Conservation (phyloP, 2,797 vertebrate genomes). For the Morelia viridis region DNA sequence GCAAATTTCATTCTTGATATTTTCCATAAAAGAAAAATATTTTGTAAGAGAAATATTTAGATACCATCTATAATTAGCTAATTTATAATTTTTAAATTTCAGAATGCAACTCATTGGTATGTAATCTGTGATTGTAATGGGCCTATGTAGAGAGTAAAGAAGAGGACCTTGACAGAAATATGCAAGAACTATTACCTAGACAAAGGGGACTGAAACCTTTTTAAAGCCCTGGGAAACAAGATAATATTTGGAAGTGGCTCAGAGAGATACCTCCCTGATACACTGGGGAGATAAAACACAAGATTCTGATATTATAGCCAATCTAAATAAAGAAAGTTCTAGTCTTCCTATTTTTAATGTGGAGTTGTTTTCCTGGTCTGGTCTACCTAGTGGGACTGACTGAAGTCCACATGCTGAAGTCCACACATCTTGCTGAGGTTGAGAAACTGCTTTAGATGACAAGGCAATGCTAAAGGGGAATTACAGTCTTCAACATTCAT, state of each 20-base stretch:
- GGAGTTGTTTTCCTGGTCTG: not conserved
- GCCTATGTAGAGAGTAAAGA: not conserved
- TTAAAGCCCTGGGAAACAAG: not conserved
- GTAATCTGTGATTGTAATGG: not conserved
- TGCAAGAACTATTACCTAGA: not conserved
- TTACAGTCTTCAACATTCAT: slow-evolving; percentile 12
- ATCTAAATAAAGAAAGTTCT: not conserved
- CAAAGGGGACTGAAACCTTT: not conserved
- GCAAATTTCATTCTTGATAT: not conserved
- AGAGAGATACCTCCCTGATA: not conserved
- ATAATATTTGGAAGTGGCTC: not conserved
- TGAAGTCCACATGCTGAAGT: not conserved
- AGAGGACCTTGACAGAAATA: not conserved
- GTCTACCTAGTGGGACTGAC: not conserved
- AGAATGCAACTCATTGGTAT: not conserved
- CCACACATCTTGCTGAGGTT: not conserved
- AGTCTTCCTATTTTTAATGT: not conserved
- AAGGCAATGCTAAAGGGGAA: slow-evolving; percentile 21
- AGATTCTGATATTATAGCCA: not conserved
- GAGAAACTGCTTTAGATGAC: not conserved
- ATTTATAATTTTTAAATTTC: not conserved
- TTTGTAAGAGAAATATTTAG: not conserved
- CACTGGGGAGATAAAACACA: not conserved
- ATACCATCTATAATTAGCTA: not conserved
- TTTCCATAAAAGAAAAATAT: not conserved